Evolutionary conservation across 2,113 vertebrate genomes (phyloP).

Genomic region (Monarcha castaneiventris): DNA sequence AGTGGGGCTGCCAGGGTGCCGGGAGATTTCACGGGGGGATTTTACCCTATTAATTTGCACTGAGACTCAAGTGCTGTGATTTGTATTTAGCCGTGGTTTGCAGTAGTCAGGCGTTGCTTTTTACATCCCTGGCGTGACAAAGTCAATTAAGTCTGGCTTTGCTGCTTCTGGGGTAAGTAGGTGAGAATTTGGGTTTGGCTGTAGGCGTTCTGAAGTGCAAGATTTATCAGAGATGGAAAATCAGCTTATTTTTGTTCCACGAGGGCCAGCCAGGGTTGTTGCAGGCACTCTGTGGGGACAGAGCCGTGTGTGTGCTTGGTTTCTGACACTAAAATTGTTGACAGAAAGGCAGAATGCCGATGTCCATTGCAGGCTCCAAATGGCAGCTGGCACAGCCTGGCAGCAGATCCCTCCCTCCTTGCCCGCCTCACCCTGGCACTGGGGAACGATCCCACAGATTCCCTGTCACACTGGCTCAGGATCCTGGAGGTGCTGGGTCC

Average conservation of each 20-base stretch:
- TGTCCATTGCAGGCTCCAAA: not conserved
- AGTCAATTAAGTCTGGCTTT: not conserved
- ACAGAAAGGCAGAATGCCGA: not conserved
- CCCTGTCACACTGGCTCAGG: not conserved
- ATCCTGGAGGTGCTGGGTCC: not conserved
- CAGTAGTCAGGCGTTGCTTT: not conserved
- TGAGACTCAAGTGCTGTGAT: not conserved
- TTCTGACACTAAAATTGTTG: not conserved
- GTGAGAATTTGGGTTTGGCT: not conserved
- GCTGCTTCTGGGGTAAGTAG: not conserved
- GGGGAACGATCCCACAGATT: accelerated
- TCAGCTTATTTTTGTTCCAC: not conserved
- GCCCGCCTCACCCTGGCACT: accelerated
- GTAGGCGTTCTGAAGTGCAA: not conserved
- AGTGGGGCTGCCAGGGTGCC: not conserved
- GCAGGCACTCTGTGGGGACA: not conserved
- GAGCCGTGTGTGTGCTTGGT: not conserved
- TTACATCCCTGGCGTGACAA: not conserved
- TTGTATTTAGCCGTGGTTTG: not conserved
- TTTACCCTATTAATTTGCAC: not conserved
- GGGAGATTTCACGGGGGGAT: not conserved
- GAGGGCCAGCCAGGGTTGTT: not conserved
- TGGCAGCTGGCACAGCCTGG: not conserved
- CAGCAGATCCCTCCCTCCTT: not conserved
- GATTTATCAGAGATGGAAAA: not conserved